Base-by-base conservation (phyloP, 2,113 vertebrate species). In the Balaeniceps rex region DNA sequence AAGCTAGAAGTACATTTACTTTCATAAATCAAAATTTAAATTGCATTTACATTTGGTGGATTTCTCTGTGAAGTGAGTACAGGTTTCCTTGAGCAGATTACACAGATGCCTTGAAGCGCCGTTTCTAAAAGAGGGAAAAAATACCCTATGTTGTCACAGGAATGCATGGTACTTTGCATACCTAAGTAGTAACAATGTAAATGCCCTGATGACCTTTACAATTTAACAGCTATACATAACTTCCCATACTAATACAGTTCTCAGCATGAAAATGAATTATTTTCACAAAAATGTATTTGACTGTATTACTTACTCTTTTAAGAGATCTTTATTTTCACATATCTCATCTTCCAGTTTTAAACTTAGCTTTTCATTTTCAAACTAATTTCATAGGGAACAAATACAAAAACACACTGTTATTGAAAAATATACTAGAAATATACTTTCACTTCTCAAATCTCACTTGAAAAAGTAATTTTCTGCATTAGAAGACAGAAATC, bases 331-430 rank as follows among this genome's bases (percentile, higher is more conserved):
- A 97, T 99, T 99, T 98, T 99, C 99, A 98, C 98, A 97, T 54
- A 99, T 98, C 97, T 99, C 98, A 89, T 99, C 99, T 97, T 99
- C 99, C 97, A 99, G 97, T 96, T 99, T 99, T 91, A 99, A 98
- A 96, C 97, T 99, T 76, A 99, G 98, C 94, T 98, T 99, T 98
- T 99, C 99, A 97, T 99, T 99, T 98, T 98, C 98, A 98, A 99
- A 99, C 99, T 99, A 95, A 75, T 97, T 97, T 71, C 71, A 58
- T 44, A 90, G 77, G 95, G 33, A 92, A 70, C 34, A 96, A 75
- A 74, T 18, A 91, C 9, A 94, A 96, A 64, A 92, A 6, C 60
- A 79, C 60, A 90, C 10, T 33, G 44, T 98, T 97, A 96, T 4
- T 75, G 58, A 95, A 97, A 94, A 84, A 72, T 22, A 22, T 4